Evolutionary conservation across 2,888 invertebrate species (phyloP).

Genomic region (Diadromus collaris): DNA sequence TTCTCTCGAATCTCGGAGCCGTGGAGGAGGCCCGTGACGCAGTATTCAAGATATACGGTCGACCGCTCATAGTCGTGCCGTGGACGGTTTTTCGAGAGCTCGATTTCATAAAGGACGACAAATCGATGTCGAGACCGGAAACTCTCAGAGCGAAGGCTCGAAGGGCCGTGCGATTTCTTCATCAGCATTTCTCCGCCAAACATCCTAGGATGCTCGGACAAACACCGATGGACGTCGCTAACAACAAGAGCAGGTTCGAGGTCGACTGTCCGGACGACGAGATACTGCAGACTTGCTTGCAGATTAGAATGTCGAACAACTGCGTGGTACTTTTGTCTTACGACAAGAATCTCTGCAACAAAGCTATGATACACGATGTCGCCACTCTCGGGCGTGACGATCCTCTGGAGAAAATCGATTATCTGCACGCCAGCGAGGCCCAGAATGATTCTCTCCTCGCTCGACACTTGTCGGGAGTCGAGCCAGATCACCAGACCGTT

Average conservation of each 20-base stretch:
- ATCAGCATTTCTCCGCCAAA: constrained; percentile 72
- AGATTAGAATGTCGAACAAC: constrained; percentile 73
- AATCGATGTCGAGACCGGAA: constrained; percentile 66
- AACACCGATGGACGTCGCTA: constrained; percentile 71
- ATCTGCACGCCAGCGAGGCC: constrained; percentile 63
- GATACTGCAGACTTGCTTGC: constrained; percentile 80
- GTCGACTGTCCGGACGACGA: constrained; percentile 79
- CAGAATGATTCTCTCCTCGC: constrained; percentile 56
- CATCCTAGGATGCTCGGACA: constrained; percentile 77
- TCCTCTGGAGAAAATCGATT: constrained; percentile 74
- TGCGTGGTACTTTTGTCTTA: constrained; percentile 77
- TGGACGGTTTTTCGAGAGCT: constrained; percentile 79
- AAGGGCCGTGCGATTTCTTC: constrained; percentile 74
- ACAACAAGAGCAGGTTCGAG: constrained; percentile 70
- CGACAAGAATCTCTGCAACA: constrained; percentile 79
- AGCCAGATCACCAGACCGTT: constrained; percentile 45
- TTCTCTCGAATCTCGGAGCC: constrained; percentile 74
- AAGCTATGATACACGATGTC: constrained; percentile 77
- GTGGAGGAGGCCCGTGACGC: constrained; percentile 72
- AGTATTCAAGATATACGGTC: constrained; percentile 70
- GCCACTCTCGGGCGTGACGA: constrained; percentile 72
- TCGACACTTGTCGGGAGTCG: constrained; percentile 48
- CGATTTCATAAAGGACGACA: constrained; percentile 77
- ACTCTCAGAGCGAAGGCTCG: constrained; percentile 70
- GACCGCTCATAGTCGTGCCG: constrained; percentile 75